Evolutionary conservation across 2,888 invertebrate genomes (phyloP), one percentile per base, ranked within the genome.

Genomic region (Pemphredon lugubris): DNA sequence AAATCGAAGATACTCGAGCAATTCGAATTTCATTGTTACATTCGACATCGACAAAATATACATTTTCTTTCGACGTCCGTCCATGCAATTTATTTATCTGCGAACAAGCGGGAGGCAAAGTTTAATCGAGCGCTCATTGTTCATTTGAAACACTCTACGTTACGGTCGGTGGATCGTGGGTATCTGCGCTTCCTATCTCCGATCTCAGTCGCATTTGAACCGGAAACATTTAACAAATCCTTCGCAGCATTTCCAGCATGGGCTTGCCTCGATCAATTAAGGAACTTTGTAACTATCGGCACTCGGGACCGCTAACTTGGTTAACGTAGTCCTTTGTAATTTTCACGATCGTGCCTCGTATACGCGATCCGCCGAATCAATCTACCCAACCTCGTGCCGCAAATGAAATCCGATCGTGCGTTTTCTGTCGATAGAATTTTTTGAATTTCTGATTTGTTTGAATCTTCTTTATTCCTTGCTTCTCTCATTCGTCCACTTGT

Each of bases 221-320:
- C 26, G 53, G 40, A 54, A 40, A 40, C 26, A 26, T 54, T 54
- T 30, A 54, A 54, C 53, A 54, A 40, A 54, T 54, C 23, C 53
- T n/a, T 16, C 18, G 23, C 18, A 26, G 40, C 26, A 30, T 54
- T 54, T 26, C 53, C 53, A 54, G 26, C 9, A 11, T 23, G 18
- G 40, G 13, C 40, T 16, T 14, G 26, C 26, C 53, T 42, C 51
- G 11, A 60, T 51, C 50, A 51, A 60, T 60, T 60, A 60, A 30
- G 23, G 42, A 23, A 51, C 32, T 60, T 51, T 26, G 6, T 13
- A 40, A 20, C 34, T 44, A 42, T 39, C 16, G 26, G 9, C 16
- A 30, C 7, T 14, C 34, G 4, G 20, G 2, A 14, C 3, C 4
- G 1, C n/a, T 0, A 6, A 37, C 50, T 51, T 14, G 6, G 26